Percentiles rank a stretch among this genome's conserved stretches.
Conservation (phyloP, 2,113 vertebrate genomes). For the Corapipo altera region DNA sequence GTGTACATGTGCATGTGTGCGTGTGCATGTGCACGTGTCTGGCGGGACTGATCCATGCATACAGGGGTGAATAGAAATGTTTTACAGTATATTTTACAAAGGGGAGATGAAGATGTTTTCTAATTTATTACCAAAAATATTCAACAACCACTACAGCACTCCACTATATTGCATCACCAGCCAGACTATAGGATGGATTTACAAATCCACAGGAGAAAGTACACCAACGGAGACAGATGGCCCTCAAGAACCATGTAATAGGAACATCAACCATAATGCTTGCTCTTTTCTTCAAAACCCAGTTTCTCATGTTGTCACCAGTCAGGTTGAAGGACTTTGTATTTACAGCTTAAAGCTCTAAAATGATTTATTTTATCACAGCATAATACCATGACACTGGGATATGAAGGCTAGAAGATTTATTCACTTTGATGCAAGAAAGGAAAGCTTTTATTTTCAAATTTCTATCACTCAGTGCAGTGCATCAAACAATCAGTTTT, state of each 20-base stretch:
- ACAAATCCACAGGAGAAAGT: background rate
- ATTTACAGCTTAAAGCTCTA: slow-evolving; percentile 76
- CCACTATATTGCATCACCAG: background rate
- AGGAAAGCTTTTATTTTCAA: slow-evolving; percentile 80
- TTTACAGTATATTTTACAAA: background rate
- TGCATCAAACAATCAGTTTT: slow-evolving; percentile 81
- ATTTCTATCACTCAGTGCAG: slow-evolving; percentile 72
- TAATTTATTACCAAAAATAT: background rate
- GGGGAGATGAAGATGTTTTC: background rate
- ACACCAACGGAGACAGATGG: background rate
- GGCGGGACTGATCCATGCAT: background rate
- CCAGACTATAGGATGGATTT: background rate
- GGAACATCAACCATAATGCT: slow-evolving; percentile 16
- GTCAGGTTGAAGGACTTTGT: slow-evolving; percentile 77
- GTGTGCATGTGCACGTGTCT: fast-evolving
- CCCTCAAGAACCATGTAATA: slow-evolving; percentile 17
- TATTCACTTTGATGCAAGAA: slow-evolving; percentile 71
- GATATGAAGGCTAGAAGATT: slow-evolving; percentile 64
- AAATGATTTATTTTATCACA: slow-evolving; percentile 76
- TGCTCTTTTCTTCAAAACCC: slow-evolving; percentile 68
- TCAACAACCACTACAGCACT: background rate
- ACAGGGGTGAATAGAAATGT: background rate
- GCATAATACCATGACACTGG: slow-evolving; percentile 70
- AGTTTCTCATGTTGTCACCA: slow-evolving; percentile 70
- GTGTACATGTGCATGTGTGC: fast-evolving